Evolutionary conservation across 2,888 invertebrate genomes (phyloP).

Genomic region (Gortyna flavago): DNA sequence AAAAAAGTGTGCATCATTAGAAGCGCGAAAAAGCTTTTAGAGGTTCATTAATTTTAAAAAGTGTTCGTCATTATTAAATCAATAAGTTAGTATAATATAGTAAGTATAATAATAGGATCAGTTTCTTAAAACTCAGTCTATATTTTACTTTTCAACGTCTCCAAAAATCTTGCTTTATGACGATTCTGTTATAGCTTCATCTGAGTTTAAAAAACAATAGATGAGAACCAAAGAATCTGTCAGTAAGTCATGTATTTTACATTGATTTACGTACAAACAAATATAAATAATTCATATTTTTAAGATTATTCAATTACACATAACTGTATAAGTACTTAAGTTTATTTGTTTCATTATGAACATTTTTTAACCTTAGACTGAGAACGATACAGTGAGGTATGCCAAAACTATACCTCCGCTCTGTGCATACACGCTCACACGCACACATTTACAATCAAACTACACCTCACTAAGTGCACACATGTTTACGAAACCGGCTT

Average conservation of each 20-base stretch:
- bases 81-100: no score
- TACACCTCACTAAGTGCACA: no score
- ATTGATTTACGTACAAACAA: constrained; percentile 1
- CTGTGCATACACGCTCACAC: no score
- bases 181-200: constrained; percentile 14
- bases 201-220: background rate
- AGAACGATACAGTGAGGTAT: no score
- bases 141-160: background rate
- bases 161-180: constrained; percentile 12
- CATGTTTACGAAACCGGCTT: no score
- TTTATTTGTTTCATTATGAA: no score
- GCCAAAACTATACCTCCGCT: no score
- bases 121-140: background rate
- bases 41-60: background rate
- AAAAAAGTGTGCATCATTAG: background rate
- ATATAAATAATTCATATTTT: constrained; percentile 6
- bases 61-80: background rate
- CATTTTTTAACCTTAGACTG: no score
- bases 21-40: background rate
- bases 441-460: no score
- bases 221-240: constrained; percentile 44
- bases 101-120: background rate
- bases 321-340: no score
- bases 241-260: constrained; percentile 32
- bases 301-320: background rate